Percentiles rank a stretch among this genome's conserved stretches.
Conservation (phyloP, 1,140 invertebrate species). For the Anastatus disparis region DNA sequence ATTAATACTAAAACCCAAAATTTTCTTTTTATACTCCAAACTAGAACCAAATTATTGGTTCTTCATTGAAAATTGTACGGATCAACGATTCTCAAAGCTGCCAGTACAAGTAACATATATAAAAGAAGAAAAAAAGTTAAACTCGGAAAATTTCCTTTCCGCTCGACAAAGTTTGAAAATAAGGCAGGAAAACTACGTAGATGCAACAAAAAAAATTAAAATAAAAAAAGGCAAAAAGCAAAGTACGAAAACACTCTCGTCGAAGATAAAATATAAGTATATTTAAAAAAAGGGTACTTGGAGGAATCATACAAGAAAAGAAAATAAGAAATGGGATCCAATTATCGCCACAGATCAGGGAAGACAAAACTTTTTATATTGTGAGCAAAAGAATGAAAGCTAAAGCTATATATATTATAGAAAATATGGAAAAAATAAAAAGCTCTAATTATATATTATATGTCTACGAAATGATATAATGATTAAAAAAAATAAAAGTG, state of each 20-base stretch:
- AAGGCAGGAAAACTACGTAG: background rate
- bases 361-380: slow-evolving; percentile 21
- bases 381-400: slow-evolving; percentile 31
- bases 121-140: background rate
- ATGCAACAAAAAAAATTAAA: background rate
- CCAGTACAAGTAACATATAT: background rate
- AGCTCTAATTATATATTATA: slow-evolving; percentile 40
- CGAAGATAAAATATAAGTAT: background rate
- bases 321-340: slow-evolving; percentile 24
- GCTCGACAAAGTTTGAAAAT: slow-evolving; percentile 16
- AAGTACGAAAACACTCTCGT: slow-evolving; percentile 25
- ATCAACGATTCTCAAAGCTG: background rate
- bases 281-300: slow-evolving; percentile 19
- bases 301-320: slow-evolving; percentile 8
- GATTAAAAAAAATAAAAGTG: slow-evolving; percentile 26
- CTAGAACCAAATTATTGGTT: background rate
- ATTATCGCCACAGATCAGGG: slow-evolving; percentile 19
- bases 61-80: background rate
- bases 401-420: slow-evolving; percentile 33
- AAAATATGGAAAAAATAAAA: slow-evolving; percentile 27
- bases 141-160: slow-evolving; percentile 28
- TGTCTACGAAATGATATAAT: slow-evolving; percentile 42
- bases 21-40: slow-evolving; percentile 34
- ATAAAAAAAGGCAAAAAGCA: slow-evolving; percentile 11
- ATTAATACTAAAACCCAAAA: slow-evolving; percentile 66